phyloP scores from a whole-genome alignment of 2,888 invertebrate genomes.

The Peribatodes rhomboidaria region DNA sequence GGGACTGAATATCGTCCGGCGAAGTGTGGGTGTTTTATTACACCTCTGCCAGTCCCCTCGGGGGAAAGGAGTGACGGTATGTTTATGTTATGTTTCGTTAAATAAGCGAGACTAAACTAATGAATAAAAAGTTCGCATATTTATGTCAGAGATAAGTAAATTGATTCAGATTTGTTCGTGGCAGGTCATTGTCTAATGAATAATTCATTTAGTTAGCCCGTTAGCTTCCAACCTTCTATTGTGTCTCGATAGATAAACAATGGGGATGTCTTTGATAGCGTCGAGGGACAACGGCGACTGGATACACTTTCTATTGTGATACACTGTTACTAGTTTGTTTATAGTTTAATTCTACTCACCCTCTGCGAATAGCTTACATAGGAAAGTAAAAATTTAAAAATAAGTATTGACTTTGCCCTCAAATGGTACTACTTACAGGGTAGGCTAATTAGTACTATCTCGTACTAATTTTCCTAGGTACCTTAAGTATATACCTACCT shows the following conservation, averaged over 20 bases:
- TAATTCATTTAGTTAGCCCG: conserved; percentile 63
- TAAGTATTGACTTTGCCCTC: too few species aligned
- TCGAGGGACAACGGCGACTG: conserved; percentile 40
- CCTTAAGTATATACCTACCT: too few species aligned
- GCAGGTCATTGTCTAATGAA: conserved; percentile 60
- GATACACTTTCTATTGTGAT: conserved; percentile 32
- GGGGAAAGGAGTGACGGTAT: too few species aligned
- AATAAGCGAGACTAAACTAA: neutral
- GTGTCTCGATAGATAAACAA: conserved; percentile 56
- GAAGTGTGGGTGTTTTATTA: too few species aligned
- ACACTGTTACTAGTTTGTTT: conserved; percentile 1
- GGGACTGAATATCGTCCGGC: too few species aligned
- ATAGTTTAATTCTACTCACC: neutral
- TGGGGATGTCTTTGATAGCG: conserved; percentile 45
- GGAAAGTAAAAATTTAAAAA: too few species aligned
- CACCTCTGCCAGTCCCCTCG: too few species aligned
- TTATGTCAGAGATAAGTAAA: conserved; percentile 48
- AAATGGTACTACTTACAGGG: too few species aligned
- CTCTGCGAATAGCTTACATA: neutral
- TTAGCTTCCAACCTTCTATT: conserved; percentile 53
- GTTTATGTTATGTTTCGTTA: too few species aligned
- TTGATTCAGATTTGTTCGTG: conserved; percentile 57
- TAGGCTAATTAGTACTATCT: too few species aligned
- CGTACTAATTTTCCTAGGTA: too few species aligned
- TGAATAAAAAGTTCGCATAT: neutral